A percentile compares a stretch with the other conserved stretches of the same genome.
phyloP scores from a whole-genome alignment of 2,113 vertebrate species.

The Pteropus alecto region DNA sequence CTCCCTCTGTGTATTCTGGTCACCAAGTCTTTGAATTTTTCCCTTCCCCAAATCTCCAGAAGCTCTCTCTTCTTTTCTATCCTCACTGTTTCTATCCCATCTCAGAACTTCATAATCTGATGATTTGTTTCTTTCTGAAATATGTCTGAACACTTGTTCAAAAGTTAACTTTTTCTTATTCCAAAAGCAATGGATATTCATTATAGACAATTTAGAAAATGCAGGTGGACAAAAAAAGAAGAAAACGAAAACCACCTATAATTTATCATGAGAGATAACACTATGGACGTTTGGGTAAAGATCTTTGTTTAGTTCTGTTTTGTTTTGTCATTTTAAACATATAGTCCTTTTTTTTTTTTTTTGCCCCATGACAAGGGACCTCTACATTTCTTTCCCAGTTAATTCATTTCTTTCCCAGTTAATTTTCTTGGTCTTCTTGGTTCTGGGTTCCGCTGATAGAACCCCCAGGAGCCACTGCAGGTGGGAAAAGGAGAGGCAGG shows the following conservation, averaged over 20 bases:
- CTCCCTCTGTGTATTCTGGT: neutral
- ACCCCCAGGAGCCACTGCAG: neutral
- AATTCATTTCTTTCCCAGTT: neutral
- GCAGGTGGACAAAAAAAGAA: neutral
- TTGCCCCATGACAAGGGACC: neutral
- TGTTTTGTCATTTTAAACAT: neutral
- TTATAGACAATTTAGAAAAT: neutral
- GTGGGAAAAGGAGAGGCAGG: too few species aligned
- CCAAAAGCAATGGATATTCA: constrained; percentile 3
- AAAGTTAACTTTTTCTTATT: neutral
- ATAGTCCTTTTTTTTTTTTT: neutral
- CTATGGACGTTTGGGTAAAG: neutral
- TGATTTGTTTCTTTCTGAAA: neutral
- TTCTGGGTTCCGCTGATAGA: neutral
- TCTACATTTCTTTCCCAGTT: neutral
- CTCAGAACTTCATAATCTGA: neutral
- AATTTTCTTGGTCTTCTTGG: constrained; percentile 12
- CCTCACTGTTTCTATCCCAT: neutral
- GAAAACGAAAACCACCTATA: neutral
- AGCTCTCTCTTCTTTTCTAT: neutral
- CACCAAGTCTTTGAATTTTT: neutral
- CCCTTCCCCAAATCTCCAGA: neutral
- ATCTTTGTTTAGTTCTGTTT: neutral
- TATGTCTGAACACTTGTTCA: neutral
- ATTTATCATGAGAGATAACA: neutral